These are phyloP conservation scores for Drepana falcataria DNA, from an alignment of 2,888 invertebrate species.

Conservation along the genomic window DNA sequence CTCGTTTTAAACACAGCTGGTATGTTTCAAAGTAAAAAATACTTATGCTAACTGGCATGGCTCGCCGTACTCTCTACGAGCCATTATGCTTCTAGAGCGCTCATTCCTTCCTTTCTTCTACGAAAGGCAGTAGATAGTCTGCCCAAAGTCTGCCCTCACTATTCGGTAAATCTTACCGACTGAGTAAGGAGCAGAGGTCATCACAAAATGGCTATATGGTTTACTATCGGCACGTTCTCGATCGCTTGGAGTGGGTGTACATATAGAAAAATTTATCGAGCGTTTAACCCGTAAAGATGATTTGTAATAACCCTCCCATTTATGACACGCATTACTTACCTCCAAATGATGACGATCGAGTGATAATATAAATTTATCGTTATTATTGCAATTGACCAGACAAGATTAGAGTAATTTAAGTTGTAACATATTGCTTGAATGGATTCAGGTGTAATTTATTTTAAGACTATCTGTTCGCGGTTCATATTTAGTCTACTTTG, in stretches of 20 bases:
- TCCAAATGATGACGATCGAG: background rate
- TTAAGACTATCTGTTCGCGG: background rate
- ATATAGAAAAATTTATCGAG: conserved; percentile 53
- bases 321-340: background rate
- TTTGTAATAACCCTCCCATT: conserved; percentile 54
- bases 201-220: conserved; percentile 45
- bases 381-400: background rate
- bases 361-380: background rate
- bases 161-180: too few species aligned
- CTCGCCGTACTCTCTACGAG: too few species aligned
- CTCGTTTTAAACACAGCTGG: too few species aligned
- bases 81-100: too few species aligned
- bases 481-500: too few species aligned
- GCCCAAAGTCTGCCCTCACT: too few species aligned
- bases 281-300: conserved; percentile 59
- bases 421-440: background rate
- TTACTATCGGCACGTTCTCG: conserved; percentile 51
- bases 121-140: too few species aligned
- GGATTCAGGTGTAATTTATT: background rate
- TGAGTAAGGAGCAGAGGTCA: conserved; percentile 3
- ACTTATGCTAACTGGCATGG: too few species aligned
- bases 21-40: too few species aligned
- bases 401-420: conserved; percentile 1
- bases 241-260: conserved; percentile 52
- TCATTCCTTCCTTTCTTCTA: too few species aligned